A percentile compares a stretch with the other conserved stretches of the same genome.
Conservation (phyloP, 1,140 invertebrate genomes). For the Phortica variegata region DNA sequence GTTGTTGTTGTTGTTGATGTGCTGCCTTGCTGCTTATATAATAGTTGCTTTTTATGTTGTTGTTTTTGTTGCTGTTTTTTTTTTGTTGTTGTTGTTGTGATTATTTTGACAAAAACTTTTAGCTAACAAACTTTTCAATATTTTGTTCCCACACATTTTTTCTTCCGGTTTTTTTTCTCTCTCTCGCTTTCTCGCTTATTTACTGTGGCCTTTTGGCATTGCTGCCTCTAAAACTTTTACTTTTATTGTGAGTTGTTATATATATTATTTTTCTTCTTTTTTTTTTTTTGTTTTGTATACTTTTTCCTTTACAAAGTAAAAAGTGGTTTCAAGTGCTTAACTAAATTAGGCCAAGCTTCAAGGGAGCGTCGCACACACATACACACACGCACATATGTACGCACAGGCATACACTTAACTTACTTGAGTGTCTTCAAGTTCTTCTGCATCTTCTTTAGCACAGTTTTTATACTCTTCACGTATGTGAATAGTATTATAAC, state of each 20-base stretch:
- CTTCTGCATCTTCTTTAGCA: no score
- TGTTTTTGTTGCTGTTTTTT: constrained; percentile 39
- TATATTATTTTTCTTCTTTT: no score
- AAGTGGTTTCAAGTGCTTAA: constrained; percentile 42
- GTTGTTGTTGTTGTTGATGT: no score
- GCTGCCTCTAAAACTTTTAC: constrained; percentile 43
- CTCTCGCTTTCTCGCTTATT: neutral
- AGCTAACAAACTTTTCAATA: constrained; percentile 28
- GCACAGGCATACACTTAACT: no score
- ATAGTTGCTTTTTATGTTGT: constrained; percentile 53
- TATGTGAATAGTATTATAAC: no score
- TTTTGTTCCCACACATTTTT: constrained; percentile 50
- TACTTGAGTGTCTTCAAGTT: no score
- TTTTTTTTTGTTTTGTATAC: no score
- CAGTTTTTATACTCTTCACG: no score
- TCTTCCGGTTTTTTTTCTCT: constrained; percentile 19
- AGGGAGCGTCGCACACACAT: constrained; percentile 11
- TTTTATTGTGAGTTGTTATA: no score
- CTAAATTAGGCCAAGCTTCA: constrained; percentile 20
- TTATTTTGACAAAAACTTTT: constrained; percentile 24
- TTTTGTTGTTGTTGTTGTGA: constrained; percentile 3
- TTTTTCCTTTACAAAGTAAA: no score
- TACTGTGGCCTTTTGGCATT: constrained; percentile 47
- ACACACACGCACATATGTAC: constrained; percentile 34
- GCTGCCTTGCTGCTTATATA: constrained; percentile 26